phyloP scores from a whole-genome alignment of 2,797 vertebrate genomes.

The Eupleurogrammus muticus region DNA sequence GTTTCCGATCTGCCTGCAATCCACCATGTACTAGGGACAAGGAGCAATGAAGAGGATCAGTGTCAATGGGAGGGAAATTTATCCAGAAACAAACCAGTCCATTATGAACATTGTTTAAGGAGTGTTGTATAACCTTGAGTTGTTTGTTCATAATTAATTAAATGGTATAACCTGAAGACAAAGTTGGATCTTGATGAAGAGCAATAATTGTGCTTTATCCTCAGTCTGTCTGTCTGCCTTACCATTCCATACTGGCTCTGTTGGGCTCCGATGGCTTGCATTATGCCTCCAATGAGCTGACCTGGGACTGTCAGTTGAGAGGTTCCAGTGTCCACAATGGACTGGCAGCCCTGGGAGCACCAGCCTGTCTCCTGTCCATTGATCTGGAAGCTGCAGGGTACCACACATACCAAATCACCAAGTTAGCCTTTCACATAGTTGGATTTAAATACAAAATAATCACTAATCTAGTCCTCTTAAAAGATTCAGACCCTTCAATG shows the following conservation, averaged over 20 bases:
- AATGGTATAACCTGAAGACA: not conserved
- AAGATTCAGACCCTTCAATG: conserved; percentile 77
- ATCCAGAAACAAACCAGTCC: not conserved
- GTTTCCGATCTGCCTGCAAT: conserved; percentile 71
- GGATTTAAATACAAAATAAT: not conserved
- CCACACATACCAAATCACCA: not conserved
- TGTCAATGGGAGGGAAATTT: conserved; percentile 2
- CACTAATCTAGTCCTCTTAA: not conserved
- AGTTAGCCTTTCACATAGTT: not conserved
- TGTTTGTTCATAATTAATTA: not conserved
- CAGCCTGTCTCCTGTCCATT: conserved; percentile 63
- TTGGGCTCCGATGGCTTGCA: conserved; percentile 78
- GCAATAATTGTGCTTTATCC: not conserved
- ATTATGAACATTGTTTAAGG: not conserved
- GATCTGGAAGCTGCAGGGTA: conserved; percentile 76
- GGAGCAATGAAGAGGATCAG: conserved; percentile 2
- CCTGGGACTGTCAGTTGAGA: conserved; percentile 79
- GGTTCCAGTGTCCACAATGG: conserved; percentile 86
- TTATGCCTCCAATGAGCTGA: conserved; percentile 63
- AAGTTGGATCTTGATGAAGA: too few species aligned
- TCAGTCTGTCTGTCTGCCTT: conserved; percentile 9
- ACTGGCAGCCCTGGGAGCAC: conserved; percentile 85
- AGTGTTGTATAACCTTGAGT: not conserved
- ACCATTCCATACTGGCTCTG: conserved; percentile 64
- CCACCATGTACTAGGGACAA: conserved; percentile 76